Base-by-base conservation (phyloP, 1,140 invertebrate genomes). In the Acromyrmex heyeri region DNA sequence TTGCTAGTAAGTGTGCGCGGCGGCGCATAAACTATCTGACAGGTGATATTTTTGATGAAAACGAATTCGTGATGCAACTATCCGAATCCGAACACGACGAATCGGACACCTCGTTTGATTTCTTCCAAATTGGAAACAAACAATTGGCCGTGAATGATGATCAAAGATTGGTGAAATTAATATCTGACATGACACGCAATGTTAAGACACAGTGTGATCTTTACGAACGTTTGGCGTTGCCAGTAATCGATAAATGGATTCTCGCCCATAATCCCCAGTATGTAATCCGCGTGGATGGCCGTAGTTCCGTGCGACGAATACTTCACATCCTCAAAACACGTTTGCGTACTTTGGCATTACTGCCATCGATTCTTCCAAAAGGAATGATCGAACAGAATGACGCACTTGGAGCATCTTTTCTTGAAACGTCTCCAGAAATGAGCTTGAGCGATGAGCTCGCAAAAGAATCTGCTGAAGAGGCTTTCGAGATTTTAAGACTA, bases 211-310 rank as follows among this genome's bases (percentile, higher is more conserved):
- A 85, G 18, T 91, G 90, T 65, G 30, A 87, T 12, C 59, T 82
- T 53, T 93, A 92, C 55, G 57, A 94, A 87, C 90, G 91, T 14
- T 76, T 92, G 21, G 92, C 95, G 1, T 70, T 93, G 21, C 92
- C 95, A 14, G 92, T 90, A 69, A 93, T 96, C 27, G 95, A 96
- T 76, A 93, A 94, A 53, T 92, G 95, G 89, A 87, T 96, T 55
- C 91, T 96, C 44, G 89, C 93, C 8, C 95, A 95, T 91, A 93
- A 96, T 88, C 95, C 96, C 3, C 94, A 96, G 79, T 93, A 93
- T 89, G 94, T 96, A 55, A 93, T 97, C 27, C 95, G 95, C 92
- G 86, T 97, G 78, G 96, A 97, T 91, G 96, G 95, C 1, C 93
- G 96, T 61, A 92, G 91, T 5, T 88, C 94, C 10, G 86, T 92